Evolutionary conservation across 2,888 invertebrate genomes (phyloP).

Genomic region (Synergus gifuensis): DNA sequence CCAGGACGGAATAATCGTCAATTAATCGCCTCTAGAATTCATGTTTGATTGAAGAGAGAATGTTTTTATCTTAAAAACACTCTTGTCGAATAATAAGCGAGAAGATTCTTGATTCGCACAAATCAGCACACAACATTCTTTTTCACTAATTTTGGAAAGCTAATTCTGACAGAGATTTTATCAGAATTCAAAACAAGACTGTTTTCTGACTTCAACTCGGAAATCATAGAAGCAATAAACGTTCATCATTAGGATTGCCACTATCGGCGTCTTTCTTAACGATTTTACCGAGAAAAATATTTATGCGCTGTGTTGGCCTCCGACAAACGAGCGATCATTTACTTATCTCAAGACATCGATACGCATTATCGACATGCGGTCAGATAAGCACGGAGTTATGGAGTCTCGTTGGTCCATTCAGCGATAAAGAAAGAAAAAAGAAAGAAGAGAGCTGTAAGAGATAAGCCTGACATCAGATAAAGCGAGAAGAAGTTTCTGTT

Average conservation of each 20-base stretch:
- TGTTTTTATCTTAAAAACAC: slow-evolving; percentile 15
- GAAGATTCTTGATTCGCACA: slow-evolving; percentile 15
- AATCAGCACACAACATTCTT: slow-evolving; percentile 26
- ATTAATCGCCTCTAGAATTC: slow-evolving; percentile 12
- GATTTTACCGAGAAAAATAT: slow-evolving; percentile 36
- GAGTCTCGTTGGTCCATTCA: slow-evolving; percentile 25
- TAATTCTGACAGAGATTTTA: slow-evolving; percentile 12
- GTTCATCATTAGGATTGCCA: slow-evolving; percentile 13
- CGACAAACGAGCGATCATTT: slow-evolving; percentile 35
- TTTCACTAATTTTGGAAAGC: slow-evolving; percentile 9
- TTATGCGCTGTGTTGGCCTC: slow-evolving; percentile 18
- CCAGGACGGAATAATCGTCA: not conserved
- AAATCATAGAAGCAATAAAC: slow-evolving; percentile 35
- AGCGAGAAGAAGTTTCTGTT: slow-evolving; percentile 17
- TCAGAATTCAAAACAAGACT: slow-evolving; percentile 16
- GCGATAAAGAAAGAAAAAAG: not conserved
- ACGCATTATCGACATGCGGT: slow-evolving; percentile 47
- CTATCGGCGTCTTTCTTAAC: not conserved
- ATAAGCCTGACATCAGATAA: slow-evolving; percentile 46
- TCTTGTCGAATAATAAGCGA: slow-evolving; percentile 22
- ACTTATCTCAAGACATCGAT: slow-evolving; percentile 33
- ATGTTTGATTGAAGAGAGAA: slow-evolving; percentile 8
- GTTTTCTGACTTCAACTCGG: slow-evolving; percentile 11
- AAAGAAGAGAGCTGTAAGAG: slow-evolving; percentile 12
- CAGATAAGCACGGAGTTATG: slow-evolving; percentile 49